These are phyloP conservation scores for Propithecus perrieri DNA, from an alignment of 2,797 vertebrate genomes.

Conservation along the genomic window DNA sequence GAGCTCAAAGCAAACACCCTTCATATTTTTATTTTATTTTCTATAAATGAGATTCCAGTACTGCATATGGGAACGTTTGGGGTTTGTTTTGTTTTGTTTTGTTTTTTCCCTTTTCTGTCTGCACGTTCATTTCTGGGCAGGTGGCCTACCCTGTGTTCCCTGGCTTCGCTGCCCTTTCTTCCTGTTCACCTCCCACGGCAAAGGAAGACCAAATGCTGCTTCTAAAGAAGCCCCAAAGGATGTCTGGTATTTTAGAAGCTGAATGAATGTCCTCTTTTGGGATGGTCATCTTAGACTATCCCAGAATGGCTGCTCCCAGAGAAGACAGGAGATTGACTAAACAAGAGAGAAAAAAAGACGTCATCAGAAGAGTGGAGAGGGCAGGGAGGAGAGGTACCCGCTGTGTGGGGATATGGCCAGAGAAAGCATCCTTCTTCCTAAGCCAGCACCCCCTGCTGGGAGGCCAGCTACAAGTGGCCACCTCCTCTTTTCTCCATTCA, in stretches of 20 bases:
- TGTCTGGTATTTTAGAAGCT: not conserved
- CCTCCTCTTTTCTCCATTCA: not conserved
- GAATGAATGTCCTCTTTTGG: not conserved
- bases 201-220: not conserved
- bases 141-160: not conserved
- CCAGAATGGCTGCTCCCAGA: not conserved
- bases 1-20: not conserved
- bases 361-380: not conserved
- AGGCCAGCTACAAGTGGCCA: not conserved
- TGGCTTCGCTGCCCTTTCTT: not conserved
- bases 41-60: not conserved
- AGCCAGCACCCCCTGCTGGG: not conserved
- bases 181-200: not conserved
- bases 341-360: not conserved
- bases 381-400: not conserved
- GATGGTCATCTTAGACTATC: not conserved
- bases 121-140: not conserved
- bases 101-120: not conserved
- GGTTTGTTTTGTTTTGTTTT: too few relatives aligned
- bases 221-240: not conserved
- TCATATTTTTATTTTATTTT: not conserved
- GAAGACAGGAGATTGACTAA: not conserved
- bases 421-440: too few relatives aligned
- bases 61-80: not conserved
- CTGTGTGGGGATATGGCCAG: not conserved